phyloP scores from a whole-genome alignment of 1,140 invertebrate species.

The Ridgeia piscesae region DNA sequence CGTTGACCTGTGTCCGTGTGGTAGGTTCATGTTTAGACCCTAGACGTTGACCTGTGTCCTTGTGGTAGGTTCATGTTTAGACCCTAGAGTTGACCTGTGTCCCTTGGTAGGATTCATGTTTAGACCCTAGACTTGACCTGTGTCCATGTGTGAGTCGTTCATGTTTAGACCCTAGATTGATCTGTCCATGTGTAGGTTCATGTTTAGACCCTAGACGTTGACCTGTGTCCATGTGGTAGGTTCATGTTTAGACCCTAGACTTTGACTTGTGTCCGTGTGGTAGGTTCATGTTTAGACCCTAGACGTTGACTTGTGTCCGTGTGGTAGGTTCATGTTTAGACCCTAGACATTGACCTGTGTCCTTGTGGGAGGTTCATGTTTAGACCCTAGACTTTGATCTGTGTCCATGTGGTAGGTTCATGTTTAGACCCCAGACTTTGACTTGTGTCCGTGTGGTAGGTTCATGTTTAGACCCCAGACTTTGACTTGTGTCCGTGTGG shows the following conservation, averaged over 20 bases:
- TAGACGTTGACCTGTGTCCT: constrained; percentile 52
- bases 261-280: constrained; percentile 53
- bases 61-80: constrained; percentile 39
- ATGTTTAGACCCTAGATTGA: constrained; percentile 41
- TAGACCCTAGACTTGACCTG: too few species aligned
- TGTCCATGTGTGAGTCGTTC: constrained; percentile 48
- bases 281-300: constrained; percentile 33
- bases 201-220: constrained; percentile 30
- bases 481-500: constrained; percentile 53
- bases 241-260: constrained; percentile 32
- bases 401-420: constrained; percentile 44
- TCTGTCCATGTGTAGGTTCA: constrained; percentile 47
- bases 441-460: constrained; percentile 51
- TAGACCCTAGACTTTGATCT: too few species aligned
- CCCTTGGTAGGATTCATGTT: too few species aligned
- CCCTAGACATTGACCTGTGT: constrained; percentile 52
- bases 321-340: constrained; percentile 38
- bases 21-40: constrained; percentile 35
- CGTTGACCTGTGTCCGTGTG: too few species aligned
- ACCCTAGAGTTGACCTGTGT: constrained; percentile 52
- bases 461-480: constrained; percentile 32
- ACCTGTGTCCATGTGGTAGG: constrained; percentile 47
- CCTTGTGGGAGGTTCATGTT: constrained; percentile 35
- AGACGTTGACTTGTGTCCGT: constrained; percentile 53
- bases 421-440: constrained; percentile 41